phyloP scores from a whole-genome alignment of 2,888 invertebrate species.

The Syritta pipiens region DNA sequence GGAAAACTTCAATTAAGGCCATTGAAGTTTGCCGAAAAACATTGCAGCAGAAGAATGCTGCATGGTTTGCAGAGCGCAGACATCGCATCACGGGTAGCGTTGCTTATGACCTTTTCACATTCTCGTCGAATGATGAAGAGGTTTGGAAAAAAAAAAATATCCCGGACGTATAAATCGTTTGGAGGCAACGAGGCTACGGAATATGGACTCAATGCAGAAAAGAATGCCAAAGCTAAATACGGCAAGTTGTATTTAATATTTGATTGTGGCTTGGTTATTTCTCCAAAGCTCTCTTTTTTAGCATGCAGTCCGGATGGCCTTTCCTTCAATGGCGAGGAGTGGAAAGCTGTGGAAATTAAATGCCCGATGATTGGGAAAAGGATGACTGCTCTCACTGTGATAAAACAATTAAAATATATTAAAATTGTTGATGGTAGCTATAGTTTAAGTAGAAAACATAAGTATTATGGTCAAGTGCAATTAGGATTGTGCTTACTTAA shows the following conservation, averaged over 20 bases:
- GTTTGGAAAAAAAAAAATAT: neutral
- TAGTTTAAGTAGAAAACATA: neutral
- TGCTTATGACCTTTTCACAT: neutral
- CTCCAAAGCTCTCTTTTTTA: neutral
- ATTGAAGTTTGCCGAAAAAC: neutral
- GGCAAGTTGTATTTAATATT: conserved; percentile 7
- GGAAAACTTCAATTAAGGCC: neutral
- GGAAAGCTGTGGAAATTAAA: conserved; percentile 16
- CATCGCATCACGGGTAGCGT: neutral
- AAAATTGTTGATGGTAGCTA: neutral
- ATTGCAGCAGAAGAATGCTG: neutral
- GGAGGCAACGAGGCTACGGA: neutral
- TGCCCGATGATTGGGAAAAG: conserved; percentile 13
- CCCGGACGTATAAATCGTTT: neutral
- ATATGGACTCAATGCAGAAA: conserved; percentile 16
- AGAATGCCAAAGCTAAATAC: conserved; percentile 9
- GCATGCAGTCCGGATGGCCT: conserved; percentile 23
- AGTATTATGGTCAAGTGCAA: neutral
- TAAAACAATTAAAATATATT: neutral
- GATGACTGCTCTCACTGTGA: neutral
- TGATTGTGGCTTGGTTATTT: conserved; percentile 4
- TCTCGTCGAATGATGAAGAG: neutral
- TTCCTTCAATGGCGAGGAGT: conserved; percentile 23
- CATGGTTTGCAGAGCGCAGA: neutral
- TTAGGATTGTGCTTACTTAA: neutral